Conservation (phyloP, 2,113 vertebrate genomes). For the Vireo altiloquus region DNA sequence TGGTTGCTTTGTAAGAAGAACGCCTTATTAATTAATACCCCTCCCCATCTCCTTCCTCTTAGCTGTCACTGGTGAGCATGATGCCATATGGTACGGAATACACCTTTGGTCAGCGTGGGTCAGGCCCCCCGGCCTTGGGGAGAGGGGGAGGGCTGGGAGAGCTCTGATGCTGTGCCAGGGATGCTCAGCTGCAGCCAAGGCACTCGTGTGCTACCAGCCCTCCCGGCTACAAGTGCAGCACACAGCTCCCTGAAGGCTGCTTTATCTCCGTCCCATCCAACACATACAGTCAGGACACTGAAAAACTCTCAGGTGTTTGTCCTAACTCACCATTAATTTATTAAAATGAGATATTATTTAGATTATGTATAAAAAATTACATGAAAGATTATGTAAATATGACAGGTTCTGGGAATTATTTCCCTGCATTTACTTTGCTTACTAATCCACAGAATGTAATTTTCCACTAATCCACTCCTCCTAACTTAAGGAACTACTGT, state of each 20-base stretch:
- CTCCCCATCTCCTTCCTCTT: background rate
- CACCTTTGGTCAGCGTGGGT: background rate
- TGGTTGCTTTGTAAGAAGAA: background rate
- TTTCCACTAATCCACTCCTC: background rate
- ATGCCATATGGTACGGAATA: fast-evolving
- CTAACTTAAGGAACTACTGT: background rate
- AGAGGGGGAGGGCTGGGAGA: fast-evolving
- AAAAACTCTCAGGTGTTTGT: background rate
- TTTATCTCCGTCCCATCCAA: background rate
- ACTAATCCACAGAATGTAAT: background rate
- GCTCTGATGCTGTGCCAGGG: fast-evolving
- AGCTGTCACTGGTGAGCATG: background rate
- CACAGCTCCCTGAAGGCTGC: background rate
- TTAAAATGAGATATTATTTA: background rate
- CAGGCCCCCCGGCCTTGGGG: background rate
- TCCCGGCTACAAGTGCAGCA: background rate
- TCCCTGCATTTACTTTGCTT: background rate
- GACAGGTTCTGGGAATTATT: background rate
- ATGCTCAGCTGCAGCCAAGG: background rate
- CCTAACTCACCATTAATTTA: background rate
- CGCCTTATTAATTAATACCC: background rate
- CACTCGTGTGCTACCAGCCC: fast-evolving
- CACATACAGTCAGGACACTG: background rate
- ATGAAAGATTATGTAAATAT: background rate
- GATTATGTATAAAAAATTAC: background rate